Conservation (phyloP, 2,797 vertebrate species). For the Brotula barbata region DNA sequence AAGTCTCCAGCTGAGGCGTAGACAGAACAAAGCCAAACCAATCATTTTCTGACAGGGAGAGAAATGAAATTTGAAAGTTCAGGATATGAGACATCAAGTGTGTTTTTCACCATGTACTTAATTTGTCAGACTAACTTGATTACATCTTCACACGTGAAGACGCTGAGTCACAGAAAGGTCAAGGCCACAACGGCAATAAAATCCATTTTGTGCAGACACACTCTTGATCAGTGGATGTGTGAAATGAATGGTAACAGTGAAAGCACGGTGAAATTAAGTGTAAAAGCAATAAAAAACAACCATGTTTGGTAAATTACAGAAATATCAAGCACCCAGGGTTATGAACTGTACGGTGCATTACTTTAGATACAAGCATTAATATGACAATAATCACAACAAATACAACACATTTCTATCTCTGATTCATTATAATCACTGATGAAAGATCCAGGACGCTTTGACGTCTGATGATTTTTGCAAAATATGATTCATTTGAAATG, state of each 20-base stretch:
- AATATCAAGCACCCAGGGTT: conserved; percentile 23
- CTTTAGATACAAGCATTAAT: not conserved
- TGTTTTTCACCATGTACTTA: not conserved
- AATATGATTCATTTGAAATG: not conserved
- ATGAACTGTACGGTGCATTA: no score
- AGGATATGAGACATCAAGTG: conserved; percentile 8
- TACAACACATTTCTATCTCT: conserved; percentile 5
- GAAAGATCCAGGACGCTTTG: conserved; percentile 10
- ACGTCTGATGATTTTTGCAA: not conserved
- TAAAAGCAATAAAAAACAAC: conserved; percentile 34
- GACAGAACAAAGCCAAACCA: conserved; percentile 31
- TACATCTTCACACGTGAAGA: conserved; percentile 10
- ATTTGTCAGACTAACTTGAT: conserved; percentile 14
- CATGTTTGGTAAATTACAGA: conserved; percentile 17
- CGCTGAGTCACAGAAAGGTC: conserved; percentile 36
- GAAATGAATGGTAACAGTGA: conserved; percentile 13
- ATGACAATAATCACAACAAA: conserved; percentile 17
- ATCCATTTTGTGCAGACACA: not conserved
- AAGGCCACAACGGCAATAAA: conserved; percentile 23
- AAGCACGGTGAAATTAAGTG: not conserved
- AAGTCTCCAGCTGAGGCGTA: conserved; percentile 36
- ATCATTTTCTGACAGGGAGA: conserved; percentile 24
- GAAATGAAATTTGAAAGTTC: conserved; percentile 19
- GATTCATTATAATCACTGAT: conserved; percentile 14
- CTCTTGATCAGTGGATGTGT: conserved; percentile 8